Base-by-base conservation (phyloP, 2,888 invertebrate species). In the Lycia hirtaria region DNA sequence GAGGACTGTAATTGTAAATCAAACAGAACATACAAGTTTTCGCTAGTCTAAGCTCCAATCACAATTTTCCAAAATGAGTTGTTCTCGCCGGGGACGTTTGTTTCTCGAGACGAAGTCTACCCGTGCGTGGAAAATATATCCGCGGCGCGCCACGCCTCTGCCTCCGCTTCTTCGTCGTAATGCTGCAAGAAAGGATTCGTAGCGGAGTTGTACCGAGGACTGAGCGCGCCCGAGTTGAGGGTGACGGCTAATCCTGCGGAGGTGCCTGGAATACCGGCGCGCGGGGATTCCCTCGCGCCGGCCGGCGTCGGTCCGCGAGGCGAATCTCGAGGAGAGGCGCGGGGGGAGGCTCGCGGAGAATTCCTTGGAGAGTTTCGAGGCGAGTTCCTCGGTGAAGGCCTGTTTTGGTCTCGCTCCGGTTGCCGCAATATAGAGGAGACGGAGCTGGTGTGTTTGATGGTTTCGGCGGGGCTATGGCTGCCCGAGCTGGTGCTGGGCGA, bases 401-500 rank as follows among this genome's bases (percentile, higher is more conserved):
- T 83, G 78, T 53, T 87, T 82, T 41, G 89, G 88, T 63, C 93
- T 87, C 45, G 87, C 65, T 90, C 88, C 28, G 92, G 92, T 73
- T 90, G 87, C 22, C 89, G 81, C 70, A 88, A 74, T 52, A 91
- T 88, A 20, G 92, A 92, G 48, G 88, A 88, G 57, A 91, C 89
- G 51, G 92, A 92, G 67, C 92, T 89, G 63, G 88, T 90, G 84
- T 95, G 94, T 81, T 95, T 95, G 83, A 95, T 94, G 65, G 95
- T 95, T 76, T 95, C 96, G 72, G 96, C 96, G 72, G 96, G 96
- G 76, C 95, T 95, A 81, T 95, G 96, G 72, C 95, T 95, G 81
- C 96, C 96, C 78, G 96, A 96, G 92, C 96, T 95, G 93, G 94
- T 96, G 94, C 96, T 96, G 94, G 96, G 96, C 83, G 96, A 96